Conservation (phyloP, 2,888 invertebrate species). For the Spicauda simplicius region DNA sequence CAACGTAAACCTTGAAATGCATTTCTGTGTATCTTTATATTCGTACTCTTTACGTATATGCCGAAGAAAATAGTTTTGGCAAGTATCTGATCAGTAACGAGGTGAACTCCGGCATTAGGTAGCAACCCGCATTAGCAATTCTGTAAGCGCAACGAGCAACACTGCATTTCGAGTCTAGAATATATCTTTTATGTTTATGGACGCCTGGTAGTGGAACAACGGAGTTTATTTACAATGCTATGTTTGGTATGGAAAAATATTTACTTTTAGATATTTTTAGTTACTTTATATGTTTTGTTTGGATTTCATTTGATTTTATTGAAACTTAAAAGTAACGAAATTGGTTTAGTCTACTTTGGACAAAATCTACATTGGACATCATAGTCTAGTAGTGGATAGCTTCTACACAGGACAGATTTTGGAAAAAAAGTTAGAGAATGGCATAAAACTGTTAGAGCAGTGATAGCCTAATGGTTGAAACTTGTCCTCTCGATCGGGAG, state of each 20-base stretch:
- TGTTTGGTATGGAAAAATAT: not conserved
- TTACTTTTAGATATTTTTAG: not conserved
- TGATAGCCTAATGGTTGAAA: too few species aligned
- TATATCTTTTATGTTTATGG: not conserved
- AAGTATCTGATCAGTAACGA: constrained; percentile 43
- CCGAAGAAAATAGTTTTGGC: constrained; percentile 37
- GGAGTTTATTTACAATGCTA: not conserved
- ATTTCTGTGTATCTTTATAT: too few species aligned
- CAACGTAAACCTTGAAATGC: too few species aligned
- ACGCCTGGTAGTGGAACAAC: constrained; percentile 14
- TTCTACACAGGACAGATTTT: too few species aligned
- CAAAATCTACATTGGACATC: too few species aligned
- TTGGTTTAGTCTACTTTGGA: too few species aligned
- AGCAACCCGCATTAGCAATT: constrained; percentile 41
- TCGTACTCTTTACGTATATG: not conserved
- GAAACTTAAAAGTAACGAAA: too few species aligned
- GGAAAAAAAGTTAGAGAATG: too few species aligned
- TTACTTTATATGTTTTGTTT: not conserved
- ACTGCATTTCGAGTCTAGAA: constrained; percentile 24
- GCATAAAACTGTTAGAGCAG: too few species aligned
- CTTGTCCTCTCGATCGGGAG: too few species aligned
- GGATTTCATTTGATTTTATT: too few species aligned
- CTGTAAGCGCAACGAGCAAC: constrained; percentile 40
- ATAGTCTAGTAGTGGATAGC: too few species aligned
- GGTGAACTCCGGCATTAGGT: constrained; percentile 41